Evolutionary conservation across 2,113 vertebrate species (phyloP).

Genomic region (Oriolus oriolus): DNA sequence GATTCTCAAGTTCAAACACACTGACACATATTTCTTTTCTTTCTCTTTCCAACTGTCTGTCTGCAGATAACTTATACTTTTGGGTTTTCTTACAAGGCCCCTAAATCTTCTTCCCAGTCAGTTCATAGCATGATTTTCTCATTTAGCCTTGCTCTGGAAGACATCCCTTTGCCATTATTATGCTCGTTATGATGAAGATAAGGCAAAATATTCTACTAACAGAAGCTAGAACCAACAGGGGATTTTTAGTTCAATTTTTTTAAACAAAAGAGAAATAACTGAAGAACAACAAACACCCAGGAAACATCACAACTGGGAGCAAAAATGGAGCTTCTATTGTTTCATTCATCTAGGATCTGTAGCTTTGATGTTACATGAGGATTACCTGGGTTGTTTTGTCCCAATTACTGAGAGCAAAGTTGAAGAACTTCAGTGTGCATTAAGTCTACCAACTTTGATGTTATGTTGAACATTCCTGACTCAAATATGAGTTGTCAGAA

Average conservation of each 20-base stretch:
- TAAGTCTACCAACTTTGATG: constrained; percentile 64
- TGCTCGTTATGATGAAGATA: not conserved
- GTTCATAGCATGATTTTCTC: not conserved
- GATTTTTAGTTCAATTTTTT: constrained; percentile 2
- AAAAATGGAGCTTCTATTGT: constrained; percentile 45
- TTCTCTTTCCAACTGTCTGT: not conserved
- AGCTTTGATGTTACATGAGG: constrained; percentile 70
- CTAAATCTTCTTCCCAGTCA: not conserved
- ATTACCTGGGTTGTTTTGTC: constrained; percentile 72
- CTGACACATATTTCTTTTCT: not conserved
- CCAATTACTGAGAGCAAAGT: constrained; percentile 65
- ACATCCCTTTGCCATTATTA: not conserved
- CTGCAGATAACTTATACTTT: not conserved
- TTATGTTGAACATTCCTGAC: constrained; percentile 12
- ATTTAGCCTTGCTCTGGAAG: not conserved
- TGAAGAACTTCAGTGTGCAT: constrained; percentile 50
- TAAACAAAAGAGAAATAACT: not conserved
- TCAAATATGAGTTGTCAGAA: not conserved
- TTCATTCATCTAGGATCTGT: constrained; percentile 47
- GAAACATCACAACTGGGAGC: constrained; percentile 16
- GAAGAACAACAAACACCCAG: constrained; percentile 8
- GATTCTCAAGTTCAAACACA: not conserved
- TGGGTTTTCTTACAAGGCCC: not conserved
- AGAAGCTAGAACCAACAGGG: not conserved
- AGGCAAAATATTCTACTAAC: not conserved